Evolutionary conservation across 2,888 invertebrate species (phyloP), one percentile per base, ranked within the genome.

Genomic region (Chrysolina oricalcia): DNA sequence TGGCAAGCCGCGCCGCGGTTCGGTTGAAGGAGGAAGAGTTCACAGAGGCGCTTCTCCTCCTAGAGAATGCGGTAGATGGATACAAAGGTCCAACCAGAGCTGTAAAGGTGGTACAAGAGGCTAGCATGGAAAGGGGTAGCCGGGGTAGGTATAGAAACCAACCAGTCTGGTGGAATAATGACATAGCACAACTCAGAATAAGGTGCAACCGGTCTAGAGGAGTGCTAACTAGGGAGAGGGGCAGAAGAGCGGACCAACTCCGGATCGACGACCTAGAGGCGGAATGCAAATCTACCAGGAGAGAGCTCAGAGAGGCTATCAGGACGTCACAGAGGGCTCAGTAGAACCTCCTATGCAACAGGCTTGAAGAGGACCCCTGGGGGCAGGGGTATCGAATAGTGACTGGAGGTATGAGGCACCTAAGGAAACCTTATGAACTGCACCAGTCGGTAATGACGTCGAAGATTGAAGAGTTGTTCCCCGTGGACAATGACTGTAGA

Each of bases 331-430:
- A n/a, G n/a, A n/a, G n/a, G n/a, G n/a, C n/a, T n/a, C n/a, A n/a
- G n/a, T n/a, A n/a, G n/a, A n/a, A n/a, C n/a, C n/a, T n/a, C n/a
- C n/a, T n/a, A n/a, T n/a, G n/a, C n/a, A n/a, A n/a, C n/a, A n/a
- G n/a, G n/a, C n/a, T n/a, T n/a, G n/a, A n/a, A n/a, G n/a, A n/a
- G n/a, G n/a, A n/a, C n/a, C n/a, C n/a, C n/a, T n/a, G n/a, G n/a
- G n/a, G n/a, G n/a, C n/a, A n/a, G 11, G 66, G 46, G 9, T 66
- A 66, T 19, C 6, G 19, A 21, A 66, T 66, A 6, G 66, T 66
- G 8, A 46, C n/a, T 2, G 23, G 23, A 2, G 21, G 21, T n/a
- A n/a, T 66, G 3, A 66, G 19, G 23, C 21, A 17, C 17, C 21
- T 66, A 3, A 27, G 6, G 8, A 11, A 23, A 8, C 43, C 48